A percentile compares a stretch with the other conserved stretches of the same genome.
Conservation (phyloP, 2,113 vertebrate genomes). For the Cavia porcellus region DNA sequence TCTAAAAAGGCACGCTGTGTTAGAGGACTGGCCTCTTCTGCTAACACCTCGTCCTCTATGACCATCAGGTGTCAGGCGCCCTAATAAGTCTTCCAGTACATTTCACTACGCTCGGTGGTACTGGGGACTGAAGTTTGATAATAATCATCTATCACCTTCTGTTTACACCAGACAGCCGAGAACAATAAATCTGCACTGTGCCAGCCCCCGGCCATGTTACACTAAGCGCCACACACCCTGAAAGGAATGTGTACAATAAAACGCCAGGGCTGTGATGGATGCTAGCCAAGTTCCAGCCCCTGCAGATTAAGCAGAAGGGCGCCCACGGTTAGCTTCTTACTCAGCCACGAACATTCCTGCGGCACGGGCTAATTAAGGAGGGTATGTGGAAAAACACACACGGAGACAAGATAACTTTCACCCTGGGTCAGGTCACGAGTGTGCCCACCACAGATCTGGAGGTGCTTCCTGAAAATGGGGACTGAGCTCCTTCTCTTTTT, state of each 20-base stretch:
- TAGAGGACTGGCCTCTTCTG: constrained; percentile 28
- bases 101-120: constrained; percentile 54
- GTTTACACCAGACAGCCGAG: constrained; percentile 75
- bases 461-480: neutral
- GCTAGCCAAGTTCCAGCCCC: constrained; percentile 58
- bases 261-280: constrained; percentile 59
- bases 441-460: neutral
- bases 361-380: constrained; percentile 78
- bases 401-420: constrained; percentile 47
- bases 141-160: constrained; percentile 73
- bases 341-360: constrained; percentile 71
- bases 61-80: constrained; percentile 48
- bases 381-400: constrained; percentile 64
- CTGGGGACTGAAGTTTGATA: constrained; percentile 33
- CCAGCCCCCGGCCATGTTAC: constrained; percentile 50
- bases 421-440: constrained; percentile 4
- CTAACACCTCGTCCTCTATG: constrained; percentile 54
- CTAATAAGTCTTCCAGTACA: constrained; percentile 54
- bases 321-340: constrained; percentile 68
- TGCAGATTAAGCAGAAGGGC: constrained; percentile 31
- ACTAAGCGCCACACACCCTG: constrained; percentile 21
- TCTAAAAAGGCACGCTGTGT: neutral
- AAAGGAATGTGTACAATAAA: constrained; percentile 70
- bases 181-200: constrained; percentile 73
- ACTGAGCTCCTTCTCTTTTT: constrained; percentile 14